Evolutionary conservation across 2,888 invertebrate genomes (phyloP), one percentile per base, ranked within the genome.

Genomic region (Aleiodes testaceus): DNA sequence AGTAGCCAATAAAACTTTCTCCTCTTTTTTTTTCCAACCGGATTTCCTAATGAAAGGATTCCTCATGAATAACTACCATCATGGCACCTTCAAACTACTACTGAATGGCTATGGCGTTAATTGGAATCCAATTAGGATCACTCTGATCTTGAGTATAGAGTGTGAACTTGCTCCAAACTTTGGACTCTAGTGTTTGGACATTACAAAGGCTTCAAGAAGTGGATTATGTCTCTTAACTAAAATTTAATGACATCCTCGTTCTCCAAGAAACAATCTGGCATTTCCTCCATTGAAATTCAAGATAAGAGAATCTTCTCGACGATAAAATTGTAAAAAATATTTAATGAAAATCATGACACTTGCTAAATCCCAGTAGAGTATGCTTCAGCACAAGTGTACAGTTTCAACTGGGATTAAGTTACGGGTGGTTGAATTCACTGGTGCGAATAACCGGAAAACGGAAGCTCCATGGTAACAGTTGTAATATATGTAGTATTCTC

Each of bases 101-200:
- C 75, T 65, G 70, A 73, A 74, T 77, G 67, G 76, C 53, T 36
- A 72, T 77, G 75, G 74, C 74, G 69, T 74, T 78, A 79, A 81
- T 81, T 80, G 74, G 77, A 75, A 77, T 78, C 77, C 76, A 77
- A 79, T 78, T 75, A 76, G 77, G 73, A 72, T 71, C 74, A 64
- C 66, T 70, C 50, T 52, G 3, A 26, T 14, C n/a, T 26, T 16
- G 55, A 55, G 55, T 16, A 55, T 16, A 55, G 30, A 55, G 55
- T 55, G 55, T 55, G 55, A 55, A 55, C 55, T 55, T 55, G 26
- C 36, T n/a, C n/a, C 55, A 55, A 55, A 55, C 30, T 55, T 55
- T 36, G 26, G 36, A 55, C 55, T 30, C 55, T 18, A 55, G 14
- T 36, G 55, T 55, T 55, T 55, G 55, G 55, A 55, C 55, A 55